phyloP scores from a whole-genome alignment of 1,140 invertebrate genomes.

The Cataglyphis hispanica region DNA sequence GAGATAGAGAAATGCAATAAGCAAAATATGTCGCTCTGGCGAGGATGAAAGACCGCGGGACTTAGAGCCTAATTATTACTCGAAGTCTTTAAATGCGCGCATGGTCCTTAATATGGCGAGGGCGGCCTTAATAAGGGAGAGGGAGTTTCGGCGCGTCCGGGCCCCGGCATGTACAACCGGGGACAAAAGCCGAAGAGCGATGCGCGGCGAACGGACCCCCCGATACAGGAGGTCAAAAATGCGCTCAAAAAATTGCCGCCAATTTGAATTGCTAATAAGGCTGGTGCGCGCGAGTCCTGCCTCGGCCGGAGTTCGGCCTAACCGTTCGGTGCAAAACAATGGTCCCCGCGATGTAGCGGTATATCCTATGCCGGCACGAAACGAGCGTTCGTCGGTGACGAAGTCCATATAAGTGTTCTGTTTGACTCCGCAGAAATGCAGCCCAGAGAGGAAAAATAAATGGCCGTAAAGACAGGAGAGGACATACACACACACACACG shows the following conservation, averaged over 20 bases:
- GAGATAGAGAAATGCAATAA: slow-evolving; percentile 10
- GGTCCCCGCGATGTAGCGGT: slow-evolving; percentile 83
- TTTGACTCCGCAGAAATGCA: slow-evolving; percentile 85
- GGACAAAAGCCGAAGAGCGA: slow-evolving; percentile 76
- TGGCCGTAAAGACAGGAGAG: slow-evolving; percentile 73
- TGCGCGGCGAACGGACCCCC: slow-evolving; percentile 74
- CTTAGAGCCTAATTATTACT: slow-evolving; percentile 78
- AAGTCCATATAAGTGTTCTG: slow-evolving; percentile 86
- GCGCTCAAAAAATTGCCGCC: slow-evolving; percentile 87
- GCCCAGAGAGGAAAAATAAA: slow-evolving; percentile 83
- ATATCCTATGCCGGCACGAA: slow-evolving; percentile 79
- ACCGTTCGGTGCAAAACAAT: slow-evolving; percentile 85
- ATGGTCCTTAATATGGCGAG: slow-evolving; percentile 85
- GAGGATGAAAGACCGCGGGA: not conserved
- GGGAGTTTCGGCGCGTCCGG: slow-evolving; percentile 80
- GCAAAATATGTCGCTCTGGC: not conserved
- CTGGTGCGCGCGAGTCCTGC: slow-evolving; percentile 74
- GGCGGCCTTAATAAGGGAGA: slow-evolving; percentile 86
- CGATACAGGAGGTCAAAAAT: slow-evolving; percentile 87
- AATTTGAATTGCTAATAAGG: slow-evolving; percentile 87
- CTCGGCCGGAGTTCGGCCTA: slow-evolving; percentile 73
- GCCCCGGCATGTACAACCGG: slow-evolving; percentile 67
- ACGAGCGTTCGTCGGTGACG: slow-evolving; percentile 82
- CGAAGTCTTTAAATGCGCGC: slow-evolving; percentile 61
- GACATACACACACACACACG: slow-evolving; percentile 47